A percentile compares a stretch with the other conserved stretches of the same genome.
Evolutionary conservation across 2,113 vertebrate species (phyloP).

Genomic region (Aleadryas rufinucha): DNA sequence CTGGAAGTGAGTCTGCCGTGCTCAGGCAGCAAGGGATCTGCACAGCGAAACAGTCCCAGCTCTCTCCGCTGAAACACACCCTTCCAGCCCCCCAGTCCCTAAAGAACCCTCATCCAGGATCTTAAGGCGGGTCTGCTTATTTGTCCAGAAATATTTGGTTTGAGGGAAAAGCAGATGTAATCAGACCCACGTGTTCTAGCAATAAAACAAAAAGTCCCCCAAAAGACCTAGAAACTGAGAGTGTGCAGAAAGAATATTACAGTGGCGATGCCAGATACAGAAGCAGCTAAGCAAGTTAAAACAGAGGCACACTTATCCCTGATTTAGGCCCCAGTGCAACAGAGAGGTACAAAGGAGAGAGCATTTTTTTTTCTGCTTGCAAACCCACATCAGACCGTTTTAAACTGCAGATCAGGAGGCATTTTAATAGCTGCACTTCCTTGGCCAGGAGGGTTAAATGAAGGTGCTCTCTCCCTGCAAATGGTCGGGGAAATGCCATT

Average conservation of each 20-base stretch:
- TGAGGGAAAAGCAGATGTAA: slow-evolving; percentile 3
- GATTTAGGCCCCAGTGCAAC: not conserved
- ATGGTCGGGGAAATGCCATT: not conserved
- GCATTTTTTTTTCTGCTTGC: not conserved
- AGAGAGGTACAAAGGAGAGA: not conserved
- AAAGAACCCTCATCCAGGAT: not conserved
- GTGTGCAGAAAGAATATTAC: not conserved
- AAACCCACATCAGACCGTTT: not conserved
- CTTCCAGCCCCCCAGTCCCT: not conserved
- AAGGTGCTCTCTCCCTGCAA: accelerated
- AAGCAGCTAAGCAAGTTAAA: not conserved
- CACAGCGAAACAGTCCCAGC: not conserved
- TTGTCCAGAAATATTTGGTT: not conserved
- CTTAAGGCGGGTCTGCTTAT: not conserved
- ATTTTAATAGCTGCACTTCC: not conserved
- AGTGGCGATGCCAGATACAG: not conserved
- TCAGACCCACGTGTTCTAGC: not conserved
- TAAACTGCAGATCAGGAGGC: not conserved
- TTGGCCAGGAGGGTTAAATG: not conserved
- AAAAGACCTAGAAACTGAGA: not conserved
- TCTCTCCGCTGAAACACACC: not conserved
- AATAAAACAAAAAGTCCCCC: not conserved
- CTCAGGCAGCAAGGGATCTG: not conserved
- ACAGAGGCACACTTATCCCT: not conserved
- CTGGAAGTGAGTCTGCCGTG: not conserved